Conservation (phyloP, 2,888 invertebrate species). For the Drosophila putrida region DNA sequence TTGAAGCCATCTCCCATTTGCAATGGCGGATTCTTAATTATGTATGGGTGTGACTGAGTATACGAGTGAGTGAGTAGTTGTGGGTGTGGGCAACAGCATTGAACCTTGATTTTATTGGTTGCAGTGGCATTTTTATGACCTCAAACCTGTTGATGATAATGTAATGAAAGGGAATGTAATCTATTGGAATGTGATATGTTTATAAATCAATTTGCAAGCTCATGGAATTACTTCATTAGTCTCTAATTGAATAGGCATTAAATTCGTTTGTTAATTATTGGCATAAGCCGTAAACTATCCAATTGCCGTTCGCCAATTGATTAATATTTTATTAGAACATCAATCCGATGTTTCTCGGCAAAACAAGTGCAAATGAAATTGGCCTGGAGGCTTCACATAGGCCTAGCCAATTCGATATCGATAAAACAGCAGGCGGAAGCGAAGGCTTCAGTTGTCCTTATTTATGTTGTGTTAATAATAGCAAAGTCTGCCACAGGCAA, state of each 20-base stretch:
- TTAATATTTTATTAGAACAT: slow-evolving; percentile 52
- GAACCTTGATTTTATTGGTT: slow-evolving; percentile 43
- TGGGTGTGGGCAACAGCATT: slow-evolving; percentile 18
- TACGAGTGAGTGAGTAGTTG: slow-evolving; percentile 5
- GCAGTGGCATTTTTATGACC: slow-evolving; percentile 49
- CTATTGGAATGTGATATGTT: slow-evolving; percentile 14
- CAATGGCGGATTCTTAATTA: slow-evolving; percentile 13
- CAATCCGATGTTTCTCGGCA: slow-evolving; percentile 28
- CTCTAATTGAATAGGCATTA: slow-evolving; percentile 61
- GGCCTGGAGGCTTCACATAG: slow-evolving; percentile 15
- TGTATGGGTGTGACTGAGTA: slow-evolving; percentile 37
- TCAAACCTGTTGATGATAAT: slow-evolving; percentile 61
- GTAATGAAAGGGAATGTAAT: slow-evolving; percentile 26
- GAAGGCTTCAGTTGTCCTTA: slow-evolving; percentile 42
- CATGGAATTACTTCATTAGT: slow-evolving; percentile 61
- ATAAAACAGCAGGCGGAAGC: slow-evolving; percentile 28
- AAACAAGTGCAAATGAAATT: slow-evolving; percentile 20
- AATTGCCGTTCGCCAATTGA: slow-evolving; percentile 31
- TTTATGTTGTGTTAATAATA: slow-evolving; percentile 65
- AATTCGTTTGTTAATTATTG: slow-evolving; percentile 8
- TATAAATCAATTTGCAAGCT: slow-evolving; percentile 42
- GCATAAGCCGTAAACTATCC: slow-evolving; percentile 11
- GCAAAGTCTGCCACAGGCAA: slow-evolving; percentile 22
- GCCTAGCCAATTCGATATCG: slow-evolving; percentile 13
- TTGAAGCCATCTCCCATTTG: slow-evolving; percentile 35